Evolutionary conservation across 53 echinoderm and acorn worm species (phyloP), one percentile per base, ranked within the genome.

Genomic region (Luidia sarsii): DNA sequence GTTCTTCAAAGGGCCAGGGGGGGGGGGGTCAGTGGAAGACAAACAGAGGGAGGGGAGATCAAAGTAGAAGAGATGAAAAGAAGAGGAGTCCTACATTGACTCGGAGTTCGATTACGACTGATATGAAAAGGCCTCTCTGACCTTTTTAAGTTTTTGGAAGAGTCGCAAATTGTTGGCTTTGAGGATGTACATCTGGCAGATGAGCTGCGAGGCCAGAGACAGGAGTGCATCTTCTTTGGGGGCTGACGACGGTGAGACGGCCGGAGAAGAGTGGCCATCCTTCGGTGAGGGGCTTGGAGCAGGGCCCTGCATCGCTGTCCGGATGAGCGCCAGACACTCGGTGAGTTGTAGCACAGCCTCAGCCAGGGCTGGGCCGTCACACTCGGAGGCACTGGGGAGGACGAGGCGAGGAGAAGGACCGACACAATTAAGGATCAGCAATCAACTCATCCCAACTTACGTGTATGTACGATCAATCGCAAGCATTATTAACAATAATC

Each of bases 321-420:
- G 53, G 71, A 71, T 71, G 11, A 35, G 36, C 22, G 71, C 16
- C 20, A 71, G 37, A 18, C 51, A 71, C 52, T 71, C 71, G 15
- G 33, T 14, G 52, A 71, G 71, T 71, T 71, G 71, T 37, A 48
- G 7, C 33, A 71, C 31, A 15, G 33, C 48, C 21, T 71, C 55
- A 7, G 29, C 49, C 9, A 69, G 49, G 22, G 31, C 69, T 41
- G 48, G 50, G 33, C 16, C 8, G 15, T 18, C 19, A n/a, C n/a
- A n/a, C n/a, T n/a, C n/a, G n/a, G n/a, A n/a, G n/a, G n/a, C n/a
- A n/a, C n/a, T n/a, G n/a, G n/a, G n/a, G n/a, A n/a, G n/a, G n/a
- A n/a, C n/a, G n/a, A n/a, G n/a, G n/a, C n/a, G n/a, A n/a, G n/a
- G n/a, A n/a, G n/a, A n/a, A n/a, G 33, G 69, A 31, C 49, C 30